Base-by-base conservation (phyloP, 2,888 invertebrate species). In the Eristalis tenax region DNA sequence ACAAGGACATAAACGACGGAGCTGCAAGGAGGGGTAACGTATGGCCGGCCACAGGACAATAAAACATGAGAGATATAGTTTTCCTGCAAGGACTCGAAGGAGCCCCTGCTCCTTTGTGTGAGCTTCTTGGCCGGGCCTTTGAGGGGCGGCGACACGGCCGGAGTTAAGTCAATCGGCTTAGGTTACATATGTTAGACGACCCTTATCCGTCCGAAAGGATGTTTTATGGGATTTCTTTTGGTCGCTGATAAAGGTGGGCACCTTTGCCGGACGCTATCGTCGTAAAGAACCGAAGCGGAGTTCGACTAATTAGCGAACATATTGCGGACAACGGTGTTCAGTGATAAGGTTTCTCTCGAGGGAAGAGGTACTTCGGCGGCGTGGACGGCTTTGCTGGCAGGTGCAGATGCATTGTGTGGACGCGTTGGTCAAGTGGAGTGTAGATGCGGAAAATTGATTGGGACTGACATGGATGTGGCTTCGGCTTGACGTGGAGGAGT, bases 11-110 rank as follows among this genome's bases (percentile, higher is more conserved):
- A 71, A 80, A 71, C 18, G 76, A 76, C 26, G 71, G 50, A 63
- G 65, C 65, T 69, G 69, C 80, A 64, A 82, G 77, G 74, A 50
- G 50, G 50, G 50, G 50, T 75, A 78, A 74, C 68, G 73, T 69
- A 77, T 77, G 32, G 64, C 70, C 73, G 23, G 69, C 73, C 82
- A 65, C 70, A 74, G 59, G 74, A 86, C 86, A 86, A 83, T 86
- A 83, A 83, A 86, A 86, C 86, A 78, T 86, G 82, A 75, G 35
- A 75, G 70, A 86, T 86, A 86, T 85, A 78, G 78, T 78, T 86
- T 77, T 78, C 32, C 59, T 76, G 77, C 74, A 86, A 86, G 85
- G 85, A 85, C 70, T 78, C 76, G 13, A 57, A 0, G 18, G 32
- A 11, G 18, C 1, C 6, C 18, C 35, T 1, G 50, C 23, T 26